These are phyloP conservation scores for Belonocnema kinseyi DNA, from an alignment of 1,140 invertebrate species.

Conservation along the genomic window DNA sequence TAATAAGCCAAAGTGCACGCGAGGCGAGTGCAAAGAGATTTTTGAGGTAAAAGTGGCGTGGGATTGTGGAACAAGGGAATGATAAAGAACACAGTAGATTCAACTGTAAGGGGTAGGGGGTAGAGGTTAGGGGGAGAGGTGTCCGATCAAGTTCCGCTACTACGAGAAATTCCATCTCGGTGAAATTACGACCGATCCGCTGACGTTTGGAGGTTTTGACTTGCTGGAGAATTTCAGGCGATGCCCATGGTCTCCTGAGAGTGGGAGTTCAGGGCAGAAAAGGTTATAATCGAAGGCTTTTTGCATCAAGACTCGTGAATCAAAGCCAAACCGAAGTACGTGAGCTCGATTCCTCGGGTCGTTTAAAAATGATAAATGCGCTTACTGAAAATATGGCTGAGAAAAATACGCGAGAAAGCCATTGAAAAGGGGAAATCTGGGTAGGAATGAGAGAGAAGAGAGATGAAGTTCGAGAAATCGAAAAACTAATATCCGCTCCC, in stretches of 20 bases:
- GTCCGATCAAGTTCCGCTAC: neutral
- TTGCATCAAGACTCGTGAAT: slow-evolving; percentile 60
- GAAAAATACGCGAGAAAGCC: slow-evolving; percentile 62
- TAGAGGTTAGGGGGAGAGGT: slow-evolving; percentile 17
- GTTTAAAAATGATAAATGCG: slow-evolving; percentile 74
- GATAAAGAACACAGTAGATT: slow-evolving; percentile 35
- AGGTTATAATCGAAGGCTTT: slow-evolving; percentile 55
- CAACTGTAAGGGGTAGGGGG: neutral
- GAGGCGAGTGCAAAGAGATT: slow-evolving; percentile 64
- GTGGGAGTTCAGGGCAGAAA: slow-evolving; percentile 12
- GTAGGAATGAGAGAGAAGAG: slow-evolving; percentile 38
- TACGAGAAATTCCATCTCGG: slow-evolving; percentile 10
- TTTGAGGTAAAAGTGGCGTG: slow-evolving; percentile 37
- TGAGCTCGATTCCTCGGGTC: slow-evolving; percentile 56
- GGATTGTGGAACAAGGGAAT: slow-evolving; percentile 45
- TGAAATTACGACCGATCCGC: slow-evolving; percentile 35
- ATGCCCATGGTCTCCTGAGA: neutral
- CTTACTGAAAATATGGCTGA: slow-evolving; percentile 68
- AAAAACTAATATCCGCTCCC: slow-evolving; percentile 74
- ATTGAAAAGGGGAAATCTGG: slow-evolving; percentile 35
- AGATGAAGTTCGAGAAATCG: slow-evolving; percentile 64
- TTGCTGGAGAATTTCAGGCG: slow-evolving; percentile 18
- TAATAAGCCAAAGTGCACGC: slow-evolving; percentile 73
- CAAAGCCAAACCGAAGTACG: slow-evolving; percentile 51
- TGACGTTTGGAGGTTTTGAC: slow-evolving; percentile 38